Percentiles rank a stretch among this genome's conserved stretches.
Conservation (phyloP, 2,113 vertebrate genomes). For the Cyrtonyx montezumae region DNA sequence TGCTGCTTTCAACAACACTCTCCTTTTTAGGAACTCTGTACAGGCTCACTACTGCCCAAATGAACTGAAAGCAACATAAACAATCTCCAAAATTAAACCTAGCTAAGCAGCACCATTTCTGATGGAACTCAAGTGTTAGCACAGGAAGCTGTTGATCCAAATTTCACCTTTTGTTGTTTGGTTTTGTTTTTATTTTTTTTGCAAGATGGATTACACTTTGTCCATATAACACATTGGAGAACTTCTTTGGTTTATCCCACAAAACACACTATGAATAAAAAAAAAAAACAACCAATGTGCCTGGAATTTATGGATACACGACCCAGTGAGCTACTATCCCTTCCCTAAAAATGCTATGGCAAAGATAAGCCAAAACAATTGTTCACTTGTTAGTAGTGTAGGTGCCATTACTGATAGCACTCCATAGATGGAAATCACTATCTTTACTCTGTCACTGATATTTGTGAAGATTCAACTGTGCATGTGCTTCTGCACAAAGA, state of each 20-base stretch:
- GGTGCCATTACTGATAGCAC: neutral
- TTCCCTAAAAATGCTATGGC: neutral
- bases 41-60: constrained; percentile 37
- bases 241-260: neutral
- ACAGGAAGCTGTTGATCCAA: neutral
- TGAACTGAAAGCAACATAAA: constrained; percentile 49
- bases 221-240: neutral
- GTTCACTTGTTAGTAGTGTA: neutral
- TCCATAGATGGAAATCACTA: neutral
- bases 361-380: neutral
- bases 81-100: constrained; percentile 42
- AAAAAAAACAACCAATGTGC: neutral
- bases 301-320: constrained; percentile 9
- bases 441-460: neutral
- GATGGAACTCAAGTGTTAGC: neutral
- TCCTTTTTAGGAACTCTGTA: constrained; percentile 51
- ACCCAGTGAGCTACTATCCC: neutral
- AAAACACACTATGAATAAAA: neutral
- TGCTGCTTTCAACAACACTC: constrained; percentile 19
- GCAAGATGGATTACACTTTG: neutral
- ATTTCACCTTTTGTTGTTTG: neutral
- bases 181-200: neutral
- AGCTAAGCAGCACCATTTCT: constrained; percentile 35
- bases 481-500: neutral
- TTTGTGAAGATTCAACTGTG: neutral